These are phyloP conservation scores for Plecotus auritus DNA, from an alignment of 2,113 vertebrate genomes.

Conservation along the genomic window DNA sequence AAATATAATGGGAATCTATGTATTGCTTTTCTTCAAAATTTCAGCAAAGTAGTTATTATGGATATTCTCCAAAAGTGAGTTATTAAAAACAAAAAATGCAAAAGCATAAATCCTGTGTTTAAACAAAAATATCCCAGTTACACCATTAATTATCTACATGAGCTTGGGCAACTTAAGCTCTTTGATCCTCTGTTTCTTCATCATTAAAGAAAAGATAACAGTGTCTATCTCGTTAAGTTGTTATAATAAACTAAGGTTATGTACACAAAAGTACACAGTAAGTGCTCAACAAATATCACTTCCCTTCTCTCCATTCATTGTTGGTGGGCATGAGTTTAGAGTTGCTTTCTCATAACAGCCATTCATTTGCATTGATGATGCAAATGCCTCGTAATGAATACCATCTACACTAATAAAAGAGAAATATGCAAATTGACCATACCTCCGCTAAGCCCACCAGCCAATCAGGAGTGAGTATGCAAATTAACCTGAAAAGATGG, in stretches of 20 bases:
- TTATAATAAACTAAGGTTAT: neutral
- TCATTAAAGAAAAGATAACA: neutral
- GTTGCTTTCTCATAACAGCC: neutral
- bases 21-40: neutral
- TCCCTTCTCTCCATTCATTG: neutral
- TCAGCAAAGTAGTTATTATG: neutral
- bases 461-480: no score
- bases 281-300: no score
- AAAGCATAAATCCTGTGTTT: neutral
- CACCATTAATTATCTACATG: neutral
- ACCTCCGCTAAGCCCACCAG: no score
- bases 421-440: no score
- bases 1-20: neutral
- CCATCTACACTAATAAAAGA: no score
- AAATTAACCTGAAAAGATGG: no score
- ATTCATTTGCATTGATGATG: neutral
- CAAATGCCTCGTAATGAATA: neutral
- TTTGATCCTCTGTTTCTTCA: neutral
- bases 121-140: neutral
- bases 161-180: neutral
- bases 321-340: neutral
- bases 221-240: neutral
- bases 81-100: neutral
- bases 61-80: neutral
- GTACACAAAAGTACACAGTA: neutral